phyloP scores from a whole-genome alignment of 2,797 vertebrate genomes.

The Enteromius fasciolatus region DNA sequence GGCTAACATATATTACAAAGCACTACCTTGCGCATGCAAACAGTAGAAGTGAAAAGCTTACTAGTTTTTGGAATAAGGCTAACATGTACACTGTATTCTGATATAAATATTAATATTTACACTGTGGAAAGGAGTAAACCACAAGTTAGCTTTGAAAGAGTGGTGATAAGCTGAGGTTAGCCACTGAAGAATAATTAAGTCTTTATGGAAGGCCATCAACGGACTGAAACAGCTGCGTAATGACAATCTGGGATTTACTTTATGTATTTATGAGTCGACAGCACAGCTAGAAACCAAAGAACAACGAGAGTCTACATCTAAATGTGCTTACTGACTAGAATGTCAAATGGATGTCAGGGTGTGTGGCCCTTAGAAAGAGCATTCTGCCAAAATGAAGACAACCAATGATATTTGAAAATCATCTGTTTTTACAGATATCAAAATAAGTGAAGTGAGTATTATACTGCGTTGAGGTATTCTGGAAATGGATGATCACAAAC shows the following conservation, averaged over 20 bases:
- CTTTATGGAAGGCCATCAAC: not conserved
- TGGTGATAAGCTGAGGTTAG: not conserved
- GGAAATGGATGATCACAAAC: slow-evolving; percentile 3
- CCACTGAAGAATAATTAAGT: not conserved
- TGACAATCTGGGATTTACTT: not conserved
- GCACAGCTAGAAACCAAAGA: not conserved
- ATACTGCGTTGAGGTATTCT: slow-evolving; percentile 16
- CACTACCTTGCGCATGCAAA: not conserved
- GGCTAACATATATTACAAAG: not conserved
- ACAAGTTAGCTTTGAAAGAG: not conserved
- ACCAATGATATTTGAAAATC: slow-evolving; percentile 4
- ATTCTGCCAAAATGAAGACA: slow-evolving; percentile 7
- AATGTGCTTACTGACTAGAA: slow-evolving; percentile 15
- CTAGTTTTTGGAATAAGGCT: not conserved
- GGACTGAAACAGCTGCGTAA: not conserved
- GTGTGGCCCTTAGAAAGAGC: slow-evolving; percentile 9
- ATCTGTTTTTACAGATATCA: slow-evolving; percentile 27
- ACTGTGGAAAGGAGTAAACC: not conserved
- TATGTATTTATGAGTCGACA: slow-evolving; percentile 9
- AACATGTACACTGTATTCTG: not conserved
- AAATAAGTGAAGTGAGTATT: slow-evolving; percentile 2
- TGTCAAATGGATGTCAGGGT: not conserved
- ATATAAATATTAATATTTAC: not conserved
- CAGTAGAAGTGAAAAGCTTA: not conserved
- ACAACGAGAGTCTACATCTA: not conserved